Evolutionary conservation across 2,888 invertebrate genomes (phyloP).

Genomic region (Encarsia formosa): DNA sequence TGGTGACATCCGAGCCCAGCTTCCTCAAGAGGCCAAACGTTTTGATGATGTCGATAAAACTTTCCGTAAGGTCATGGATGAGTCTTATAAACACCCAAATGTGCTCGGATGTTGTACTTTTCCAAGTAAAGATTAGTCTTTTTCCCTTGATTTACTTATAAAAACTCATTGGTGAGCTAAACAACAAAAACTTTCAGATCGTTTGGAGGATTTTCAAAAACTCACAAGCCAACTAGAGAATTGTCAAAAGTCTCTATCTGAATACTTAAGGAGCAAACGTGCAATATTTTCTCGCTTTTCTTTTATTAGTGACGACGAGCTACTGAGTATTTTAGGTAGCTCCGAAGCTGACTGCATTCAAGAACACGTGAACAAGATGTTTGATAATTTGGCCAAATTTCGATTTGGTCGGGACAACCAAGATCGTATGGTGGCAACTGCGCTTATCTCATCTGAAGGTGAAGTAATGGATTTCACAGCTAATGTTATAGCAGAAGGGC

Average conservation of each 20-base stretch:
- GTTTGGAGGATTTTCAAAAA: constrained; percentile 70
- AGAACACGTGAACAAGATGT: constrained; percentile 95
- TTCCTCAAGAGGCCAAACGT: constrained; percentile 85
- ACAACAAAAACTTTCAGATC: constrained; percentile 51
- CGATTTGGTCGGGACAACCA: constrained; percentile 64
- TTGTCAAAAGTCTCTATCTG: constrained; percentile 88
- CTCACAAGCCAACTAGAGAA: constrained; percentile 74
- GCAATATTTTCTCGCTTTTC: constrained; percentile 87
- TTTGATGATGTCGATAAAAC: constrained; percentile 84
- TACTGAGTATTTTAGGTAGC: constrained; percentile 84
- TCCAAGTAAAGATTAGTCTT: constrained; percentile 36
- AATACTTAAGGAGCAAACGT: constrained; percentile 84
- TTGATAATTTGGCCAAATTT: constrained; percentile 80
- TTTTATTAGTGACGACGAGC: constrained; percentile 90
- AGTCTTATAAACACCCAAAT: constrained; percentile 73
- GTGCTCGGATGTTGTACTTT: constrained; percentile 77
- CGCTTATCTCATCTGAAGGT: constrained; percentile 83
- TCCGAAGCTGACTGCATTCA: constrained; percentile 81
- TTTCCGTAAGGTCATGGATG: constrained; percentile 81
- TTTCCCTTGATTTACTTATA: not conserved
- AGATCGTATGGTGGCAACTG: constrained; percentile 67
- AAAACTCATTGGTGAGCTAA: not conserved
- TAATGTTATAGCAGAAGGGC: constrained; percentile 69
- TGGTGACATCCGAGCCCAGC: constrained; percentile 79
- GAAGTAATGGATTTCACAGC: constrained; percentile 82